Base-by-base conservation (phyloP, 2,797 vertebrate genomes). In the Neopelma chrysocephalum region DNA sequence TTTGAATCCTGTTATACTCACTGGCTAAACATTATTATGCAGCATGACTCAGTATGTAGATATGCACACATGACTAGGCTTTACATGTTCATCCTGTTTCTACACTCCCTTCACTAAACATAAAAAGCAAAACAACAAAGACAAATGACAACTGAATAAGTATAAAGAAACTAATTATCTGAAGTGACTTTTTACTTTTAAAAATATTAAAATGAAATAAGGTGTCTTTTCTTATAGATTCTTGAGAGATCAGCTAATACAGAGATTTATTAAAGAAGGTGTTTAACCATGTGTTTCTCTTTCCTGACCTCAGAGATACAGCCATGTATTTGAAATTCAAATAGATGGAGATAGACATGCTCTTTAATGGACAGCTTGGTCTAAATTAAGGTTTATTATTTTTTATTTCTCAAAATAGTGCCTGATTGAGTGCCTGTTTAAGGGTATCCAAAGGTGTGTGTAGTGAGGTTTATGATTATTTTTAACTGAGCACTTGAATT, bases 21-120 rank as follows among this genome's bases (percentile, higher is more conserved):
- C 12, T 57, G 13, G 8, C 16, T 70, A 53, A 76, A 31, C 7
- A 17, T 25, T 19, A 26, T 19, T 8, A 40, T 60, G 50, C 18
- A 72, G 1, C 10, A 43, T 31, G 32, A 81, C 22, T 58, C 56
- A 45, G 1, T 42, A 15, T 29, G 12, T 0, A 0, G 26, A 3
- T 42, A 68, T 48, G 18, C 23, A 57, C 42, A 75, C 14, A 15
- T 82, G 60, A 45, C 11, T 31, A 18, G 8, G 14, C 3, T 69
- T 56, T 68, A 54, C 6, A 22, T 45, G 11, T 29, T 80, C 21
- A 57, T 50, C 16, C 15, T 77, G 7, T 60, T 85, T 69, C 18
- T 77, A 53, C 19, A 61, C 2, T 3, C 2, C 12, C 15, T 78
- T 20, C 48, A 62, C 8, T 43, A 50, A 75, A 77, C 57, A 57